Conservation (phyloP, 2,888 invertebrate species). For the Arenicola marina region DNA sequence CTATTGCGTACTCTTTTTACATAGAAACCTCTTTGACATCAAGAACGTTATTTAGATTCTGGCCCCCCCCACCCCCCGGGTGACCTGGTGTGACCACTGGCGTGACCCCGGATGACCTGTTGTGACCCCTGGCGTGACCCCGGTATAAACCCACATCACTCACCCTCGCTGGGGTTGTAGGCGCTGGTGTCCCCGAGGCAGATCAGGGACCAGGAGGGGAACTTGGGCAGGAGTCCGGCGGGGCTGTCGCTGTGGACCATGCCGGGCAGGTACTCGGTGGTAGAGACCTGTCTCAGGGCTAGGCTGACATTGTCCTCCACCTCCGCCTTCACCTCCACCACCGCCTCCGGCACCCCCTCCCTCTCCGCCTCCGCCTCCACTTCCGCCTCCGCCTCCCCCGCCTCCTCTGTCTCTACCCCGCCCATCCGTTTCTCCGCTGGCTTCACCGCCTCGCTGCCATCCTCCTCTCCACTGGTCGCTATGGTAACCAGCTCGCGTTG, state of each 20-base stretch:
- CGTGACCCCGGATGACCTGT: too few relatives aligned
- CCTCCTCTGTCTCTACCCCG: not conserved
- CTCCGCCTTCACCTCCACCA: too few relatives aligned
- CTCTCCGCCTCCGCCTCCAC: too few relatives aligned
- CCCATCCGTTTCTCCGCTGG: not conserved
- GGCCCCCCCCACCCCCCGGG: too few relatives aligned
- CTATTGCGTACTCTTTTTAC: too few relatives aligned
- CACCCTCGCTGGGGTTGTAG: conserved; percentile 73
- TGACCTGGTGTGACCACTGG: too few relatives aligned
- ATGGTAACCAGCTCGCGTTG: not conserved
- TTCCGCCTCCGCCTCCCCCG: too few relatives aligned
- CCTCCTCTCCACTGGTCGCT: not conserved
- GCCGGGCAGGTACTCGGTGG: conserved; percentile 87
- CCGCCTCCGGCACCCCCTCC: conserved; percentile 1
- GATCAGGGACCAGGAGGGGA: conserved; percentile 87
- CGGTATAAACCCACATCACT: too few relatives aligned
- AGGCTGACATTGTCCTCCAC: not conserved
- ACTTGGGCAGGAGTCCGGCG: conserved; percentile 77
- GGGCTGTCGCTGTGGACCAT: conserved; percentile 85
- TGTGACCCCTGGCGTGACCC: too few relatives aligned
- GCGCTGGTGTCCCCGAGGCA: conserved; percentile 87
- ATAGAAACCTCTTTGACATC: too few relatives aligned
- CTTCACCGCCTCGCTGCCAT: not conserved
- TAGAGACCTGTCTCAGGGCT: conserved; percentile 60
- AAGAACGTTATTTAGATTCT: too few relatives aligned